phyloP scores from a whole-genome alignment of 2,797 vertebrate species.

The Pantherophis alleghaniensis region DNA sequence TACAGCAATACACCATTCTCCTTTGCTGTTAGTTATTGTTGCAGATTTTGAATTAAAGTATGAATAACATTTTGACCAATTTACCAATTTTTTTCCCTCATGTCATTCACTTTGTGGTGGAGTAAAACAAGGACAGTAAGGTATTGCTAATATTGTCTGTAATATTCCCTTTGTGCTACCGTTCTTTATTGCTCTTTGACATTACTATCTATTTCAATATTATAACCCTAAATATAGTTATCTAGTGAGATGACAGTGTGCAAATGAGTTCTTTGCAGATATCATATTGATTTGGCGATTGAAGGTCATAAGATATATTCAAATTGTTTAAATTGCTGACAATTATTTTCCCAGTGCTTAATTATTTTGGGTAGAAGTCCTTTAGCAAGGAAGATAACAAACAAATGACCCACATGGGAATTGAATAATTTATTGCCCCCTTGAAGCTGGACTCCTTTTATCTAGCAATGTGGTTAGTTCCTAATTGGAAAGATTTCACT shows the following conservation, averaged over 20 bases:
- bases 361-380: constrained; percentile 4
- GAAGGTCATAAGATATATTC: constrained; percentile 25
- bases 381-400: constrained; percentile 9
- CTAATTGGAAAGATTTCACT: neutral
- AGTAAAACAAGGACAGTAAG: neutral
- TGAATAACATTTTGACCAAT: neutral
- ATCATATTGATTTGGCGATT: neutral
- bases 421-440: constrained; percentile 26
- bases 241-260: neutral
- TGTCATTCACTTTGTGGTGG: neutral
- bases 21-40: neutral
- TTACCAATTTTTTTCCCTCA: neutral
- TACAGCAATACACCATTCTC: neutral
- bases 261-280: neutral
- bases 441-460: neutral
- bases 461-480: neutral
- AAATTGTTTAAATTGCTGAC: neutral
- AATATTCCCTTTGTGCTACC: neutral
- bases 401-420: neutral
- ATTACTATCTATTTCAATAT: neutral
- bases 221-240: neutral
- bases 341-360: neutral
- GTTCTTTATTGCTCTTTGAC: neutral
- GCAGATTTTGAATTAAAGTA: neutral
- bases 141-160: neutral